Evolutionary conservation across 2,888 invertebrate species (phyloP), one percentile per base, ranked within the genome.

Genomic region (Podotricha telesiphe): DNA sequence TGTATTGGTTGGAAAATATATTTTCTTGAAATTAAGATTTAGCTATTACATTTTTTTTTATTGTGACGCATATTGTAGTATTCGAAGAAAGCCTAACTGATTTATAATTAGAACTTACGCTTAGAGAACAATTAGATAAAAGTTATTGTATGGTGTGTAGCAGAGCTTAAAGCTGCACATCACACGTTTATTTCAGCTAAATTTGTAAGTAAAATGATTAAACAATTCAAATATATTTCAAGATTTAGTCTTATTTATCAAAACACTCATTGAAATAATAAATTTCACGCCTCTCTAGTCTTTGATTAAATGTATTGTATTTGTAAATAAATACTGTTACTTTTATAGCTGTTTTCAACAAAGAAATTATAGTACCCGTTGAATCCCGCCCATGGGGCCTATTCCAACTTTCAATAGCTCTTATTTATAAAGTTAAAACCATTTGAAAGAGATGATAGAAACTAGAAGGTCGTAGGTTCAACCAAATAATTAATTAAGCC

Each of bases 401-500:
- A 67, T 72, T 67, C 37, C 13, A 64, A 69, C 67, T 69, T 72
- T 69, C 72, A 67, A 72, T 69, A 72, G 69, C 62, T 53, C 42
- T 50, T 69, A 72, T 69, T 67, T 62, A 64, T 65, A 61, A 68
- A 65, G 48, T 68, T 55, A 47, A 69, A 69, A 59, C 61, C 58
- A 64, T 70, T 70, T 58, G 56, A 40, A 61, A n/a, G 53, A 34
- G 55, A 61, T 53, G n/a, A 62, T 42, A 19, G 17, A 64, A 55
- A 65, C 65, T 61, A 51, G 45, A 65, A 42, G 42, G 42, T 19
- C 45, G 10, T 28, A 48, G 61, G 45, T 53, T 51, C 42, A 34
- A 47, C 34, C 15, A 47, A 61, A 61, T 28, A 51, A 67, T 67
- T 66, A 66, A 59, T 22, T 40, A 28, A 11, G 19, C 45, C 17